Base-by-base conservation (phyloP, 2,797 vertebrate species). In the Tolypeutes matacus region DNA sequence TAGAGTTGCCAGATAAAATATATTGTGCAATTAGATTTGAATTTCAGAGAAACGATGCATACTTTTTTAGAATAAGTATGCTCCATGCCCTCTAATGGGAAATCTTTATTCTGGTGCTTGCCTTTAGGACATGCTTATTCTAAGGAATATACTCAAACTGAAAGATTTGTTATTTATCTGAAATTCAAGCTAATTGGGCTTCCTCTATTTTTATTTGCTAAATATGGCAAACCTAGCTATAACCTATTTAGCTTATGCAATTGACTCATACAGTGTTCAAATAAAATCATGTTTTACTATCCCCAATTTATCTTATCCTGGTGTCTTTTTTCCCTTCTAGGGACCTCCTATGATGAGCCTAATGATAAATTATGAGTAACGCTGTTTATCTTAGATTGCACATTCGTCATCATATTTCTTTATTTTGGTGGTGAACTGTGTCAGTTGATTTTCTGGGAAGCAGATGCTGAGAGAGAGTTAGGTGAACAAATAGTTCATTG, bases 1-100 rank as follows among this genome's bases (percentile, higher is more conserved):
- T 64, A 82, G 56, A 83, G 20, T 73, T 91, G 7, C 25, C 29
- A 89, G 80, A 77, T 39, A 86, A 91, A 93, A 94, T 73, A 70
- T 51, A n/a, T 72, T 20, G 49, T 21, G 29, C 2, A 75, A 34
- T 53, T 86, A 83, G n/a, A 84, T 69, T 49, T 92, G 31, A 92
- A 80, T 94, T 90, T 89, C 69, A 94, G n/a, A 12, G 27, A 42
- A 94, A 88, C 29, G 46, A 2, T 42, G 64, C 89, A 65, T 56
- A 88, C 6, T 12, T 69, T 60, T 83, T 27, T 15, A 75, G 12
- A 42, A 11, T 17, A 78, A 67, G 9, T 70, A 69, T 77, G 29
- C 34, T 11, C 34, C 56, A n/a, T 5, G 21, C 12, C 76, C 39
- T 91, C 34, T 67, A 76, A 69, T 17, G 85, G 51, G 36, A 39